Evolutionary conservation across 2,888 invertebrate species (phyloP).

Genomic region (Onthophagus sagittarius): DNA sequence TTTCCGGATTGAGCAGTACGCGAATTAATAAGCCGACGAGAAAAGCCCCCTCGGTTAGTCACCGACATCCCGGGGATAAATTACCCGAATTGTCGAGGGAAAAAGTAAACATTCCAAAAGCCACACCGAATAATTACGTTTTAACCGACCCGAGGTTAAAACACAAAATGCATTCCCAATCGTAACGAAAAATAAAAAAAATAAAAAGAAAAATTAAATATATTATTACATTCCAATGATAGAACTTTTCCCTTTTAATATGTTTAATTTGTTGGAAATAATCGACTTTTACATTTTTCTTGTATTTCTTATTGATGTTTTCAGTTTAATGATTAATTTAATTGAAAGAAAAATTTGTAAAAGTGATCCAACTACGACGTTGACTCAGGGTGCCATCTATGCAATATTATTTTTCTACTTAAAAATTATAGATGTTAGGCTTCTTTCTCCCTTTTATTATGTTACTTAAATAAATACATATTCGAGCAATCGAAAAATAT

Average conservation of each 20-base stretch:
- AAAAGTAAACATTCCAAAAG: conserved; percentile 49
- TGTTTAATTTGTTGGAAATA: neutral
- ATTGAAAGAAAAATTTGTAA: neutral
- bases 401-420: conserved; percentile 34
- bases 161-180: conserved; percentile 49
- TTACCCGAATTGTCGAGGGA: conserved; percentile 63
- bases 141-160: conserved; percentile 45
- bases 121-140: conserved; percentile 70
- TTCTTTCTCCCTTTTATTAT: conserved; percentile 9
- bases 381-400: conserved; percentile 51
- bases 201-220: conserved; percentile 1
- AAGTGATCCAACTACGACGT: conserved; percentile 27
- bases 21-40: conserved; percentile 57
- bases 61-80: conserved; percentile 75
- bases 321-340: neutral
- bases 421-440: conserved; percentile 17
- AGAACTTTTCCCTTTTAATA: conserved; percentile 23
- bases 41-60: conserved; percentile 55
- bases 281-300: neutral
- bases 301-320: conserved; percentile 13
- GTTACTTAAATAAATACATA: neutral
- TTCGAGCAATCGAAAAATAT: conserved; percentile 23
- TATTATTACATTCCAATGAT: conserved; percentile 41
- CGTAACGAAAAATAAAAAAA: conserved; percentile 33
- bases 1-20: conserved; percentile 60